Base-by-base conservation (phyloP, 2,888 invertebrate genomes). In the Linhomoeus sp. region DNA sequence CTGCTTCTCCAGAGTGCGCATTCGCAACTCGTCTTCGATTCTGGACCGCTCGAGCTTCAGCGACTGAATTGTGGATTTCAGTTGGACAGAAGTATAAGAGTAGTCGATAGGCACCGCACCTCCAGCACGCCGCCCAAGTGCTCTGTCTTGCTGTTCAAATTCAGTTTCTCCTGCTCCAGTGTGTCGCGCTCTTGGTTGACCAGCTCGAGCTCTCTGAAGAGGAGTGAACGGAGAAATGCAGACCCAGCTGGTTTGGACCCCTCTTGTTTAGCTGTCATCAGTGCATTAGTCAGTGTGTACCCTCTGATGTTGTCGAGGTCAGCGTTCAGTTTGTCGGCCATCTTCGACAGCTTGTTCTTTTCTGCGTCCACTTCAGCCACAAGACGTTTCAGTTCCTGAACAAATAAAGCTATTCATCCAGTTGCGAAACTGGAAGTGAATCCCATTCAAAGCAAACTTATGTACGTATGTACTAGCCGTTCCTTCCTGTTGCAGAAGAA, bases 301-400 rank as follows among this genome's bases (percentile, higher is more conserved):
- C 53, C 54, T 45, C 58, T 58, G 14, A 59, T 55, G 41, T 55
- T 55, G 43, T 55, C 54, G 52, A 67, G 63, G 49, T 70, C 69
- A 45, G 64, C 62, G 49, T 63, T 63, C 50, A 70, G 58, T 45
- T 69, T 67, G 39, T 61, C 56, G n/a, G 66, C 64, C 41, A 66
- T 64, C 20, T 58, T 50, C 48, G 69, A 67, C 55, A 70, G 53
- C 48, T 66, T 67, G 23, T 57, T 56, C 49, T 67, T 63, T 49
- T 70, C 70, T 38, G 62, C 62, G 52, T 68, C 69, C 43, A 70
- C 55, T 53, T 67, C 69, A 23, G 59, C 58, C 48, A 67, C 68
- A 25, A 68, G 49, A 41, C 56, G 59, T 46, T 64, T 66, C 44
- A 70, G 54, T 47, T 68, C 56, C 58, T 56, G 36, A 41, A 49